Percentiles rank a stretch among this genome's conserved stretches.
These are phyloP conservation scores for Chloroclystis v-ata DNA, from an alignment of 2,888 invertebrate species.

Conservation along the genomic window DNA sequence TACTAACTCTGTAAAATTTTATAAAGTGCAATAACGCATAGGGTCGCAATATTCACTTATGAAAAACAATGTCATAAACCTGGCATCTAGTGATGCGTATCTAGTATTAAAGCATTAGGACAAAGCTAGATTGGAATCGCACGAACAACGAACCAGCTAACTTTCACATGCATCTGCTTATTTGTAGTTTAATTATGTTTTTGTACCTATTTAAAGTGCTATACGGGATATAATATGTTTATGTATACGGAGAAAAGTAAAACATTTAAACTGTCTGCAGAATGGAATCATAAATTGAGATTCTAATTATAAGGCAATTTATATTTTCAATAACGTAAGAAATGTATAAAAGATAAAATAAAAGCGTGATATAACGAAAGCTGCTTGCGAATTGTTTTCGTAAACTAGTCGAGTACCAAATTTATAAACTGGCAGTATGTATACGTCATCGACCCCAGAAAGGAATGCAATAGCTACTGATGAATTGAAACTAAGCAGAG, in stretches of 20 bases:
- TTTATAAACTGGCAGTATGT: slow-evolving; percentile 1
- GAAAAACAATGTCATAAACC: not conserved
- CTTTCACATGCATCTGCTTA: not conserved
- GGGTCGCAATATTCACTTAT: not conserved
- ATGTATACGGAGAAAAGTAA: no score
- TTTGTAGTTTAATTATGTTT: not conserved
- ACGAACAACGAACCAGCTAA: not conserved
- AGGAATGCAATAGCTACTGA: not conserved
- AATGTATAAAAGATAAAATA: no score
- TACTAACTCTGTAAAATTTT: no score
- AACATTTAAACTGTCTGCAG: no score
- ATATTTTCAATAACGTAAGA: no score
- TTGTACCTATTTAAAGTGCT: not conserved
- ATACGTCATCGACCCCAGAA: slow-evolving; percentile 3
- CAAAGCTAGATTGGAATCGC: not conserved
- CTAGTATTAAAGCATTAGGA: not conserved
- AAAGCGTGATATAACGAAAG: no score
- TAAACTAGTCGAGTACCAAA: no score
- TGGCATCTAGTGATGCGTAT: not conserved
- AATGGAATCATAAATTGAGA: no score
- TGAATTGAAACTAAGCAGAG: not conserved
- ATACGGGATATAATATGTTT: not conserved
- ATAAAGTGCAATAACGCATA: not conserved
- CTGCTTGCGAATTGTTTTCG: no score
- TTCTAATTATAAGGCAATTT: no score